These are phyloP conservation scores for Cettia cetti DNA, from an alignment of 2,113 vertebrate genomes.

Conservation along the genomic window DNA sequence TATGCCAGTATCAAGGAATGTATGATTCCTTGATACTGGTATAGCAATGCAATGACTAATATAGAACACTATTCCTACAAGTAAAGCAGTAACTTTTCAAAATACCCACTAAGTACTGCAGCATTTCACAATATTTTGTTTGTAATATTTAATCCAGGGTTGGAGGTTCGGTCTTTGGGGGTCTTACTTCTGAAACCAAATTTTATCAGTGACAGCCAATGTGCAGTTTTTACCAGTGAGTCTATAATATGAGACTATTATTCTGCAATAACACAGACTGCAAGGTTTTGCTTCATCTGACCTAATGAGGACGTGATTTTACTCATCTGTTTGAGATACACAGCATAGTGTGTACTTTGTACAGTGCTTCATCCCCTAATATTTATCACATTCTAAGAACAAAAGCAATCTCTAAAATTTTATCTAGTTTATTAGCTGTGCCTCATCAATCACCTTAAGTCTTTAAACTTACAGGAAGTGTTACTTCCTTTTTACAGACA, in stretches of 20 bases:
- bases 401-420: neutral
- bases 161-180: neutral
- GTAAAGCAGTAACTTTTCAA: neutral
- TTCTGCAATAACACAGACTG: neutral
- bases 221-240: neutral
- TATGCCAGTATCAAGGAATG: no score
- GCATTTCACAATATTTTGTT: neutral
- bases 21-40: neutral
- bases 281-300: neutral
- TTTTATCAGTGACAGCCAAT: neutral
- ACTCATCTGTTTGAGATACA: neutral
- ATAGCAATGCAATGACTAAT: neutral
- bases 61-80: neutral
- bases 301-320: neutral
- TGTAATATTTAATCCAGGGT: neutral
- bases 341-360: neutral
- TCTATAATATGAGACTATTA: neutral
- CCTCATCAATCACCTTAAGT: neutral
- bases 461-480: neutral
- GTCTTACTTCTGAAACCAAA: neutral
- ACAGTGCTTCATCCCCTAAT: neutral
- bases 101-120: neutral
- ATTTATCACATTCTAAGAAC: neutral
- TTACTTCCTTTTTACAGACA: neutral
- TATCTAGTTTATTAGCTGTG: neutral